Conservation (phyloP, 2,113 vertebrate genomes). For the Pomatorhinus ruficollis region DNA sequence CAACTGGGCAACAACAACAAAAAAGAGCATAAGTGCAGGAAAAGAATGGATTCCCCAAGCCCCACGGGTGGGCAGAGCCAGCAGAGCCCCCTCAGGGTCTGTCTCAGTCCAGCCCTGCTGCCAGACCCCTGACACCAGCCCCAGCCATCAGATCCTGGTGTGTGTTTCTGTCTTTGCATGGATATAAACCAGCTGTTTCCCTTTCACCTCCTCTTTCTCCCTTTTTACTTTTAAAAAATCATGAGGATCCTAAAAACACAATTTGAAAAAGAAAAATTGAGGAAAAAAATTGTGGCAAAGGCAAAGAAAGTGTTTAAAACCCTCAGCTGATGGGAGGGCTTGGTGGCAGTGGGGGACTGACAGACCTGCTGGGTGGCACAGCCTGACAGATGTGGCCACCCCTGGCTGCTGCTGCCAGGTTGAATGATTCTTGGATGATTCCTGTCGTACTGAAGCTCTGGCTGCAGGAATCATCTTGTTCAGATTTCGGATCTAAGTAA, state of each 20-base stretch:
- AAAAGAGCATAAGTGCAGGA: slow-evolving; percentile 1
- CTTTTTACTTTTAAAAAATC: background rate
- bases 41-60: background rate
- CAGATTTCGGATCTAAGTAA: background rate
- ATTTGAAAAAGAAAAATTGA: background rate
- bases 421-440: background rate
- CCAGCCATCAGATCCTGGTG: background rate
- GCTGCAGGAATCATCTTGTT: background rate
- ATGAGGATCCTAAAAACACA: background rate
- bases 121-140: background rate
- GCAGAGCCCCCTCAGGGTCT: background rate
- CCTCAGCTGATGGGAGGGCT: background rate
- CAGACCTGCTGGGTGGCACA: background rate
- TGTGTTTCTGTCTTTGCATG: background rate
- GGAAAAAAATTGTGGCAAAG: background rate
- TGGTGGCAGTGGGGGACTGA: background rate
- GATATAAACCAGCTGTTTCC: background rate
- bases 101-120: background rate
- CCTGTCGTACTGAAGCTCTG: background rate
- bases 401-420: background rate
- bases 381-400: background rate
- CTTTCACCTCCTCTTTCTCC: background rate
- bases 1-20: slow-evolving; percentile 83
- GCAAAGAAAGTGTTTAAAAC: background rate
- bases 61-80: background rate